Base-by-base conservation (phyloP, 2,888 invertebrate genomes). In the Morpho achilles region DNA sequence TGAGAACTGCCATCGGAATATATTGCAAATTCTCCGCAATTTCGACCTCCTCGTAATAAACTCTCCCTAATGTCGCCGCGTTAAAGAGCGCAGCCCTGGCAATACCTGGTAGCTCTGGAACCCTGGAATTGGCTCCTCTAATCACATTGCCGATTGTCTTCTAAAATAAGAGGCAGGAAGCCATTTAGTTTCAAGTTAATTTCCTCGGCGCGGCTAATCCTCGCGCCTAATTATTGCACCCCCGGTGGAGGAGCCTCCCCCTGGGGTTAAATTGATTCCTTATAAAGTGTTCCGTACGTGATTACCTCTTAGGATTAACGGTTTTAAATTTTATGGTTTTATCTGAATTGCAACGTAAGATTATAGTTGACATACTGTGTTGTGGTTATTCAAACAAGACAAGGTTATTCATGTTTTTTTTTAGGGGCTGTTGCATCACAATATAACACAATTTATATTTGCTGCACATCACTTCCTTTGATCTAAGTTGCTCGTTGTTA, bases 101-200 rank as follows among this genome's bases (percentile, higher is more conserved):
- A 48, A 50, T 50, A 60, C 53, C 56, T 56, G 61, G 46, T 47
- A 44, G 23, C n/a, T 42, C 42, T 42, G 44, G 42, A 23, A 53
- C 40, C 7, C 32, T 39, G 53, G 41, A 44, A 56, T 51, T 41
- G 58, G 53, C 50, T 61, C 59, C 51, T 64, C 66, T 65, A 67
- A 67, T 70, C 63, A 63, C 63, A 57, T 60, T 56, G 62, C 57
- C 67, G 68, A 73, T 73, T 73, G 74, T 72, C 71, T 66, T 65
- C 70, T 69, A 64, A 70, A 70, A 70, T 69, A 69, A 65, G 62
- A 64, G 62, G 58, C 64, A 59, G 66, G 68, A 69, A 66, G 68
- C 67, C 69, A 75, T 78, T 74, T 68, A 75, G 77, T 78, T 81
- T 82, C 80, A 78, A 84, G 82, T 83, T 85, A 84, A 87, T 87